Evolutionary conservation across 2,797 vertebrate genomes (phyloP).

Genomic region (Typhlichthys eigenmanni): DNA sequence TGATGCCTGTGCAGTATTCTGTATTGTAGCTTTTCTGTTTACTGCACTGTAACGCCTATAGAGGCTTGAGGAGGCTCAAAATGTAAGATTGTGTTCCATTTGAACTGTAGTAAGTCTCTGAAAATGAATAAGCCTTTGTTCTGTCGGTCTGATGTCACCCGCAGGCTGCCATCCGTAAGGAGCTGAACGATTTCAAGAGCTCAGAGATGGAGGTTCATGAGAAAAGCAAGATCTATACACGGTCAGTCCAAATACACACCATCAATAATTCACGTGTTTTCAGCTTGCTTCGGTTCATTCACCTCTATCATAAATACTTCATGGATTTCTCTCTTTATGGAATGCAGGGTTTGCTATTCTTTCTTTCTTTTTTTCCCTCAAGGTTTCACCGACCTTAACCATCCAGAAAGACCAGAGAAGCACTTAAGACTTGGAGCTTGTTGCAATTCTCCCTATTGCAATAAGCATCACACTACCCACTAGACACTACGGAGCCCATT

Average conservation of each 20-base stretch:
- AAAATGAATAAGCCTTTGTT: slow-evolving; percentile 17
- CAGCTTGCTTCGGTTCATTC: slow-evolving; percentile 12
- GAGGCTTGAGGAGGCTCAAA: too few species aligned
- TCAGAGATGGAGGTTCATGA: slow-evolving; percentile 96
- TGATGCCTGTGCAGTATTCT: too few species aligned
- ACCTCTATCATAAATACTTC: slow-evolving; percentile 19
- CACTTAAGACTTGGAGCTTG: slow-evolving; percentile 15
- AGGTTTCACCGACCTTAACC: slow-evolving; percentile 93
- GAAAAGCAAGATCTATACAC: slow-evolving; percentile 92
- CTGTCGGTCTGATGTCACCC: slow-evolving; percentile 28
- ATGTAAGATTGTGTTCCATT: too few species aligned
- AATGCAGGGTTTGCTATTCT: background rate
- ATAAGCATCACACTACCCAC: background rate
- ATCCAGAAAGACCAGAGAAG: slow-evolving; percentile 8
- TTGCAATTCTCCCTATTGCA: background rate
- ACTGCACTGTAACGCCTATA: too few species aligned
- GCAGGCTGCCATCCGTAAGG: slow-evolving; percentile 97
- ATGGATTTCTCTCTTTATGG: slow-evolving; percentile 1
- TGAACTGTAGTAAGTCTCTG: background rate
- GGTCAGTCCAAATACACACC: slow-evolving; percentile 69
- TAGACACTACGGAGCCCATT: background rate
- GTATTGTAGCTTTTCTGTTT: too few species aligned
- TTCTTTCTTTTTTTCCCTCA: slow-evolving; percentile 25
- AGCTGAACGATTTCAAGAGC: slow-evolving; percentile 97
- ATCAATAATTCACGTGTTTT: slow-evolving; percentile 36